A percentile compares a stretch with the other conserved stretches of the same genome.
phyloP scores from a whole-genome alignment of 2,113 vertebrate genomes.

The Periophthalmodon schlosseri region DNA sequence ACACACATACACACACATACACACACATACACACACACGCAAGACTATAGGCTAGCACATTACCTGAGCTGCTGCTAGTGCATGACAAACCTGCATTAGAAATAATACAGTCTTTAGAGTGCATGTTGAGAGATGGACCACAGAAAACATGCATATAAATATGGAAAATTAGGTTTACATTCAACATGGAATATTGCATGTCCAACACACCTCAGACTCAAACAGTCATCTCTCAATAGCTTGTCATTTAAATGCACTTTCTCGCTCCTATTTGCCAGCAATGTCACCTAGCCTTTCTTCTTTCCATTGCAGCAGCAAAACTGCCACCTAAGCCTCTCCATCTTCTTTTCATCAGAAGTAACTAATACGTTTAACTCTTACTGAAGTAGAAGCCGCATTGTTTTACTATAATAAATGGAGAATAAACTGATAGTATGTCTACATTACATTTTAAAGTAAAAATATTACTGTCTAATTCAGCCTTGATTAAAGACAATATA shows the following conservation, averaged over 20 bases:
- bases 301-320: neutral
- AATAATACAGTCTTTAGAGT: slow-evolving; percentile 22
- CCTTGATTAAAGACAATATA: too few species aligned
- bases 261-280: neutral
- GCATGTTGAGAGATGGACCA: neutral
- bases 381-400: neutral
- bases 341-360: too few species aligned
- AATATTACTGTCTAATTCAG: too few species aligned
- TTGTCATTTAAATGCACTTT: neutral
- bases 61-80: neutral
- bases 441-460: too few species aligned
- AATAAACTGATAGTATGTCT: too few species aligned
- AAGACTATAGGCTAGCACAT: slow-evolving; percentile 2
- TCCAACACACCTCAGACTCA: too few species aligned
- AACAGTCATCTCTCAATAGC: too few species aligned
- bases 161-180: too few species aligned
- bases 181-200: too few species aligned
- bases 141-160: neutral
- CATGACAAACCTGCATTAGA: slow-evolving; percentile 24
- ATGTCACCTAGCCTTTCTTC: too few species aligned
- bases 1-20: slow-evolving; percentile 13
- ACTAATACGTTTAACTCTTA: neutral
- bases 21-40: too few species aligned
- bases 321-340: neutral
- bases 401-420: too few species aligned